Base-by-base conservation (phyloP, 2,797 vertebrate genomes). In the Pangasius mekongensis region DNA sequence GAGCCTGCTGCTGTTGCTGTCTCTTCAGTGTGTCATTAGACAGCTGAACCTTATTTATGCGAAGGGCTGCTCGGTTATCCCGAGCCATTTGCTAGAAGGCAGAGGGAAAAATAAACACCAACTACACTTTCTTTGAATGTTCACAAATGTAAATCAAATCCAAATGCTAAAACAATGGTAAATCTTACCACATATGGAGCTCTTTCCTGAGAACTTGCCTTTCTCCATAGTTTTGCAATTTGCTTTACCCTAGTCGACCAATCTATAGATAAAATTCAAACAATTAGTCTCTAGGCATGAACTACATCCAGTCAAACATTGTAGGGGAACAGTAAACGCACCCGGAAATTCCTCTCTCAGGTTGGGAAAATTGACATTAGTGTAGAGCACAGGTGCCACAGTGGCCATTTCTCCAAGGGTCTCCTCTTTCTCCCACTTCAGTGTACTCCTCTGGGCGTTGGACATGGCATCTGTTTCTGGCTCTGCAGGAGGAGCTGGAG, bases 381-480 rank as follows among this genome's bases (percentile, higher is more conserved):
- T 98, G 92, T 99, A 99, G 16, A 99, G 97, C 58, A 99, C 99
- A 0, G 99, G 99, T 0, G 99, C 98, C 0, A 99, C 98, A 0
- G 98, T 99, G 1, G 99, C 99, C 97, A 96, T 96, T 88, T 99
- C 98, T 20, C 98, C 99, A 85, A 99, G 96, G 5, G 95, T 95
- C 93, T 99, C 98, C 84, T 99, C 99, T 62, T 99, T 99, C 93
- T 99, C 99, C 99, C 99, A 99, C 92, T 99, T 99, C 1, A 99
- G 93, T 1, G 97, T 98, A 86, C 98, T 97, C 84, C 97, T 96
- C 88, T 99, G 98, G 84, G 98, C 96, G 0, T 96, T 97, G 0
- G 98, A 99, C 97, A 98, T 94, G 0, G 92, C 96, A 36, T 99
- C 98, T 92, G 93, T 92, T 89, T 96, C 96, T 0, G 90, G 91